Base-by-base conservation (phyloP, 2,113 vertebrate genomes). In the Carassius carassius region DNA sequence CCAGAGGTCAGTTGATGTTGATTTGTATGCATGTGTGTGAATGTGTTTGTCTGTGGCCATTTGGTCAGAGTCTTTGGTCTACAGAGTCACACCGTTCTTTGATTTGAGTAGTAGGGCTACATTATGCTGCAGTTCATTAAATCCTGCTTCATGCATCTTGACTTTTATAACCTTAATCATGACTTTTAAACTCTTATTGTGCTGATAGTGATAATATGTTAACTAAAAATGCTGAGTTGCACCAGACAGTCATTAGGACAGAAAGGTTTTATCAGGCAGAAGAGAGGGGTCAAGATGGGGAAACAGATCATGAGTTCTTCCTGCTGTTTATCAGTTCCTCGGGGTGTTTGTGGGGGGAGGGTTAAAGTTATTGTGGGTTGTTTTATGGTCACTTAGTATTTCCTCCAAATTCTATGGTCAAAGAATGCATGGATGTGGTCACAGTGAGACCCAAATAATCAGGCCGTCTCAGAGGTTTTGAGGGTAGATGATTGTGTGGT, bases 1-100 rank as follows among this genome's bases (percentile, higher is more conserved):
- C 87, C 92, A 95, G 85, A 96, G 96, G 97, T 98, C 91, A 95
- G 95, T 7, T 69, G 41, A 32, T 51, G 9, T 78, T 62, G 3
- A 12, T 69, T 51, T 84, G 62, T 37, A 1, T 67, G 65, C 29
- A 13, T 82, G 10, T 47, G 37, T 65, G 9, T 69, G 35, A 67
- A 44, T 65, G 7, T 47, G 63, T 63, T 25, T 56, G 2, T 23
- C 10, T 25, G 4, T 73, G 4, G 8, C 75, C 9, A 11, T 47
- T 47, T 47, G 44, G 44, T 47, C 44, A 12, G 44, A 47, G 44
- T 47, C 44, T 76, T 37, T 65, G 54, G 13, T 44, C 32, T 16
- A 16, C 32, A 41, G 29, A 58, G 21, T 41, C 19, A 41, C 19
- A 60, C 29, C 3, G 5, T 11, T 32, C 3, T 54, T 19, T 63